Evolutionary conservation across 2,113 vertebrate genomes (phyloP), one percentile per base, ranked within the genome.

Genomic region (Anguilla japonica): DNA sequence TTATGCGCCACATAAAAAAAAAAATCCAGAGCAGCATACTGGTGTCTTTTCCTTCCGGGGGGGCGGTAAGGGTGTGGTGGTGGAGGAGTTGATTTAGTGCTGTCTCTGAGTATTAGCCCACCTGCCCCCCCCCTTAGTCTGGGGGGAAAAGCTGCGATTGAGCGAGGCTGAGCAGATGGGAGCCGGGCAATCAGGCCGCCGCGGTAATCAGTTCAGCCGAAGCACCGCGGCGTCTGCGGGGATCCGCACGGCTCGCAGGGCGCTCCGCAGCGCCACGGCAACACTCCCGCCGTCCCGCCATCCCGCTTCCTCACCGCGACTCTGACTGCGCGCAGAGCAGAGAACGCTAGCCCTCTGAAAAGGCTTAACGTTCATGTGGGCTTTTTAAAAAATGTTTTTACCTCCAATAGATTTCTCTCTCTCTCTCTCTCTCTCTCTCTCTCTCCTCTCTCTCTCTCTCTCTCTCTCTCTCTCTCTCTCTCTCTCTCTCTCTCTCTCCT

Each of bases 171-270:
- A 92, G 90, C 92, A 93, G 91, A 94, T 92, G 92, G 92, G 93
- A 79, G 87, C 85, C 78, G 84, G n/a, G 88, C 89, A 91, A 93
- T 94, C 91, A 95, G 91, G 91, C 90, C 91, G 90, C 91, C 91
- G 93, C 88, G 91, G 90, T 92, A 89, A 92, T 94, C 92, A 92
- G 88, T 94, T 93, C 90, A 89, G 85, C 85, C 40, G 50, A 88
- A 93, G 89, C 90, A 89, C 86, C 89, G 88, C 11, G 87, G 91
- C 91, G 92, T 71, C 89, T 91, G 14, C 57, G 18, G 60, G 60
- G 60, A 91, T 90, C 87, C 86, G 89, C 11, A 50, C 11, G 18
- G 18, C 60, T 20, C 60, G 6, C 1, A 13, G 26, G 71, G 71
- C 7, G 71, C 2, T 75, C 71, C 11, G 71, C 22, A 50, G 34